These are phyloP conservation scores for Odontesthes bonariensis DNA, from an alignment of 2,113 vertebrate species.

Conservation along the genomic window DNA sequence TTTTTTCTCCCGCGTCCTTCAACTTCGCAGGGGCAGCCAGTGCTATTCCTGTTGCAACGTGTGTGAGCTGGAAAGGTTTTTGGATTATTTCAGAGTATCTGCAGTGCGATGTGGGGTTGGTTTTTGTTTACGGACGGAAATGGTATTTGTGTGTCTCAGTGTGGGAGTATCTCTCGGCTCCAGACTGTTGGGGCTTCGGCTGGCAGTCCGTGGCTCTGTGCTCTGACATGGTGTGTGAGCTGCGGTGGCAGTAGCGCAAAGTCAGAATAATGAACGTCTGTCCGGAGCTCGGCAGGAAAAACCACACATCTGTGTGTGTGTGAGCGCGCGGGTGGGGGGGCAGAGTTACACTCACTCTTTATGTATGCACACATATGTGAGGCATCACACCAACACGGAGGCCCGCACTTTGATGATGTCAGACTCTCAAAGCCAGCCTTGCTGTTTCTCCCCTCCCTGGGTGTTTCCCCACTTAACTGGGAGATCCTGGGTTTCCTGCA, in stretches of 20 bases:
- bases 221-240: conserved; percentile 43
- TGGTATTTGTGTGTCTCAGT: conserved; percentile 15
- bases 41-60: neutral
- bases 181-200: conserved; percentile 4
- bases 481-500: conserved; percentile 79
- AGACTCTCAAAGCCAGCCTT: conserved; percentile 68
- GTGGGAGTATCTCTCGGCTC: neutral
- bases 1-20: conserved; percentile 31
- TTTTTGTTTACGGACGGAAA: conserved; percentile 6
- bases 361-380: conserved; percentile 37
- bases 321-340: conserved; percentile 13
- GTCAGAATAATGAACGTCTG: conserved; percentile 63
- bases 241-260: conserved; percentile 74
- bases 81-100: conserved; percentile 21
- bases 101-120: conserved; percentile 41
- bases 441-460: conserved; percentile 68
- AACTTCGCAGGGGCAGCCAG: conserved; percentile 57
- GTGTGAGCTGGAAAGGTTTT: conserved; percentile 1
- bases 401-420: conserved; percentile 73
- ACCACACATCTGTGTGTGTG: conserved; percentile 46
- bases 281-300: conserved; percentile 41
- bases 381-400: conserved; percentile 65
- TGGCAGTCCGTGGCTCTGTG: conserved; percentile 10
- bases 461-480: conserved; percentile 80
- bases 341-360: conserved; percentile 22